These are phyloP conservation scores for Hypercompe scribonia DNA, from an alignment of 2,888 invertebrate species.

Conservation along the genomic window DNA sequence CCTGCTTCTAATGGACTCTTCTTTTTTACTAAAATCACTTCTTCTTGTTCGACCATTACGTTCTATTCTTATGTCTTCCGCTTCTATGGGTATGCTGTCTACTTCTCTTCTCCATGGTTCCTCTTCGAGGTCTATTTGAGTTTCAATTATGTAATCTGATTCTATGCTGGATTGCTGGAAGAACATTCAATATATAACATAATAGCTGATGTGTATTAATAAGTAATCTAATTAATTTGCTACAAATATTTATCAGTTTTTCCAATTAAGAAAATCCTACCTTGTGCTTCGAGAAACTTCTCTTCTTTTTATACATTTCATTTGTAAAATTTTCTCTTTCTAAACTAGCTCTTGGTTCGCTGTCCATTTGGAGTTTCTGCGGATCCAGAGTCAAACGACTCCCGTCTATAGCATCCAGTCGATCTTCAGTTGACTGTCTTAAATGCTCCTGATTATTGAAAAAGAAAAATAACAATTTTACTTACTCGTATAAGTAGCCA, in stretches of 20 bases:
- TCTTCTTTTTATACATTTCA: conserved; percentile 78
- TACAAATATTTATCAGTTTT: not conserved
- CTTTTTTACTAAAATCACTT: conserved; percentile 75
- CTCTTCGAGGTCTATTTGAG: conserved; percentile 74
- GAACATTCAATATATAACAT: not conserved
- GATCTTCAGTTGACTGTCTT: conserved; percentile 92
- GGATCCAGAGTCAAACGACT: conserved; percentile 75
- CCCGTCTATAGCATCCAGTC: conserved; percentile 85
- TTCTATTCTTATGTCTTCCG: conserved; percentile 72
- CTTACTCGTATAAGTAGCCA: too few species aligned
- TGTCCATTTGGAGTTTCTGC: conserved; percentile 69
- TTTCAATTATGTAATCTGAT: conserved; percentile 78
- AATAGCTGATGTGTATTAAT: too few species aligned
- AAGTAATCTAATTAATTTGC: not conserved
- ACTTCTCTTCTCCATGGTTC: conserved; percentile 75
- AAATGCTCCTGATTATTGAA: conserved; percentile 78
- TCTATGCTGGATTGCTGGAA: conserved; percentile 78
- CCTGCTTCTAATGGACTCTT: conserved; percentile 72
- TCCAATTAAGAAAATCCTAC: conserved; percentile 39
- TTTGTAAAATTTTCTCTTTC: conserved; percentile 82
- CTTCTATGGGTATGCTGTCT: conserved; percentile 62
- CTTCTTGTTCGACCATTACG: conserved; percentile 71
- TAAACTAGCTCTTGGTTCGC: conserved; percentile 75
- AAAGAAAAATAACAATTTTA: not conserved
- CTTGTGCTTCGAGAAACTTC: conserved; percentile 75